Evolutionary conservation across 2,888 invertebrate species (phyloP), one percentile per base, ranked within the genome.

Genomic region (Mythimna lalbum): DNA sequence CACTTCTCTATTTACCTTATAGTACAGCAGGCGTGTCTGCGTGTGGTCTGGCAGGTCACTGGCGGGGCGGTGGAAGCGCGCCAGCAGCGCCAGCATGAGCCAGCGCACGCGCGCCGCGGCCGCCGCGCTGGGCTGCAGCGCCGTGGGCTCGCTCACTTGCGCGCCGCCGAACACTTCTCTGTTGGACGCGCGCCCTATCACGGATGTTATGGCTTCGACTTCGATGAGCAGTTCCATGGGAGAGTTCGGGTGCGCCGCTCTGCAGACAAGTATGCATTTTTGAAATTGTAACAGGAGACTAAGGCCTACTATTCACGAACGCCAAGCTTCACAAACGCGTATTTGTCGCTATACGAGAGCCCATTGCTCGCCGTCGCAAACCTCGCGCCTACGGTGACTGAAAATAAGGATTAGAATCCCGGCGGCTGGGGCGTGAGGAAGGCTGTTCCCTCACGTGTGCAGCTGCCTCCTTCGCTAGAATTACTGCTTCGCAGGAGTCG

Each of bases 151-250:
- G 9, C 0, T n/a, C 0, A 3, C 47, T 4, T 95, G 90, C 21
- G 92, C 59, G 55, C 91, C 61, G 68, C 92, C 93, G 89, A 90
- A 87, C 86, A 93, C 92, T 66, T 93, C 95, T 81, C 92, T 96
- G 91, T 96, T 96, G 19, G 98, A 97, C 4, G 97, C 97, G 77
- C 98, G 96, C 0, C 97, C 97, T 75, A 98, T 96, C 31, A 98
- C 97, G 0, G 97, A 97, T 0, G 98, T 98, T 3, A 98, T 95
- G 19, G 97, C 96, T 6, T 98, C 97, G 56, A 98, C 95, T 91
- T 99, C 98, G 80, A 97, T 96, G 39, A 99, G 93, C 33, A 97
- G 96, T 0, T 97, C 96, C 2, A 96, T 88, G 1, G 97, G 97
- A 10, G 98, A 96, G 66, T 96, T 96, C 0, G 98, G 97, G 80